phyloP scores from a whole-genome alignment of 2,888 invertebrate species.

The Dolomedes plantarius region DNA sequence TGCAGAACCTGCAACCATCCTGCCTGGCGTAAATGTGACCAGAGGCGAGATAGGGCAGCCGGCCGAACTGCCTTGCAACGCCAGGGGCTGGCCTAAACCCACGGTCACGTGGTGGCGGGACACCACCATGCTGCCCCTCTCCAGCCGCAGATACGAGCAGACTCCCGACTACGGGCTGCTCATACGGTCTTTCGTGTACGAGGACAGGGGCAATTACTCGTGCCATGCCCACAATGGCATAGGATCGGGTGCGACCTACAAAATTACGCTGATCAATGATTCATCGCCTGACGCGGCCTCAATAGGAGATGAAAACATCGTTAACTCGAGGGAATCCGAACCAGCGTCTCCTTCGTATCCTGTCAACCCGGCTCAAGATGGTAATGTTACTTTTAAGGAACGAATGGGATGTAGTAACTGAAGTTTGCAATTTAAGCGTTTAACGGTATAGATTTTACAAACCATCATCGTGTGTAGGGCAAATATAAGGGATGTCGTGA shows the following conservation, averaged over 20 bases:
- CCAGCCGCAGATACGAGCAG: constrained; percentile 83
- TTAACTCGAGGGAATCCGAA: constrained; percentile 36
- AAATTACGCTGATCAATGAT: constrained; percentile 80
- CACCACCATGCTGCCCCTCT: constrained; percentile 84
- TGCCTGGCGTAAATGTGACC: constrained; percentile 70
- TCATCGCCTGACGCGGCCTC: constrained; percentile 12
- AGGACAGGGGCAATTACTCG: constrained; percentile 88
- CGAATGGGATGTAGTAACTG: too few species aligned
- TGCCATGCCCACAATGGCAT: constrained; percentile 92
- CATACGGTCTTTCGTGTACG: constrained; percentile 83
- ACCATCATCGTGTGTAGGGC: too few species aligned
- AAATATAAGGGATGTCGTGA: too few species aligned
- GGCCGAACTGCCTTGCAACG: constrained; percentile 74
- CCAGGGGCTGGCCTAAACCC: constrained; percentile 73
- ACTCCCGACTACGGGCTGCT: constrained; percentile 85
- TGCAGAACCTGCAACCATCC: constrained; percentile 72
- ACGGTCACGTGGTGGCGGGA: constrained; percentile 82
- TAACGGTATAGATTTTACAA: too few species aligned
- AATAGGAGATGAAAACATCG: constrained; percentile 24
- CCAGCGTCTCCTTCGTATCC: constrained; percentile 73
- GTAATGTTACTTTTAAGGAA: constrained; percentile 4
- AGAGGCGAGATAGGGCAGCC: constrained; percentile 74
- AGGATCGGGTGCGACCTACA: constrained; percentile 86
- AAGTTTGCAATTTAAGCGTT: too few species aligned
- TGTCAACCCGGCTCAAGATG: background rate